Evolutionary conservation across 1,140 invertebrate species (phyloP).

Genomic region (Doryteuthis pealeii): DNA sequence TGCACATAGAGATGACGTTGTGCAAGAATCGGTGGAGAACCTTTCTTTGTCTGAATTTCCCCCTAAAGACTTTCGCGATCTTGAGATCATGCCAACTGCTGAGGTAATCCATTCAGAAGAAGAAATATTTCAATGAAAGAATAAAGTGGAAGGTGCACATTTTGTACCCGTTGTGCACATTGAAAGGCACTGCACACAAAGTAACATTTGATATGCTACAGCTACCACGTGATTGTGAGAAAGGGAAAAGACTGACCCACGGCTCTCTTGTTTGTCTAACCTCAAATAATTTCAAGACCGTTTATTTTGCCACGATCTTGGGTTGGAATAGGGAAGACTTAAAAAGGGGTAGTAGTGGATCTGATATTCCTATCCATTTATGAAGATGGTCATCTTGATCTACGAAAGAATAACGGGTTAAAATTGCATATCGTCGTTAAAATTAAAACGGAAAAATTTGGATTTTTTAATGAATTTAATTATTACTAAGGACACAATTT

Average conservation of each 20-base stretch:
- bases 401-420: no score
- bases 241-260: conserved; percentile 68
- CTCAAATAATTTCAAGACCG: conserved; percentile 68
- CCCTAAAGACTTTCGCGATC: conserved; percentile 49
- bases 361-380: conserved; percentile 59
- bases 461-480: no score
- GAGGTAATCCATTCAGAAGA: conserved; percentile 44
- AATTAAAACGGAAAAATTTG: no score
- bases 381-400: no score
- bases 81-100: conserved; percentile 48
- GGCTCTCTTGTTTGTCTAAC: conserved; percentile 75
- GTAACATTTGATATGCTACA: conserved; percentile 45
- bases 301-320: conserved; percentile 70
- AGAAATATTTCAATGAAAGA: conserved; percentile 64
- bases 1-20: no score
- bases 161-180: no score
- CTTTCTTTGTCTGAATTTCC: conserved; percentile 30
- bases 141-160: conserved; percentile 65
- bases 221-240: conserved; percentile 50
- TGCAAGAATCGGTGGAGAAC: no score
- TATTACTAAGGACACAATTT: no score
- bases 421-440: no score
- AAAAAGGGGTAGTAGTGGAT: conserved; percentile 36
- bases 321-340: conserved; percentile 62
- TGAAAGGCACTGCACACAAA: conserved; percentile 34